Conservation (phyloP, 2,888 invertebrate species). For the Chaitophorus viminalis region DNA sequence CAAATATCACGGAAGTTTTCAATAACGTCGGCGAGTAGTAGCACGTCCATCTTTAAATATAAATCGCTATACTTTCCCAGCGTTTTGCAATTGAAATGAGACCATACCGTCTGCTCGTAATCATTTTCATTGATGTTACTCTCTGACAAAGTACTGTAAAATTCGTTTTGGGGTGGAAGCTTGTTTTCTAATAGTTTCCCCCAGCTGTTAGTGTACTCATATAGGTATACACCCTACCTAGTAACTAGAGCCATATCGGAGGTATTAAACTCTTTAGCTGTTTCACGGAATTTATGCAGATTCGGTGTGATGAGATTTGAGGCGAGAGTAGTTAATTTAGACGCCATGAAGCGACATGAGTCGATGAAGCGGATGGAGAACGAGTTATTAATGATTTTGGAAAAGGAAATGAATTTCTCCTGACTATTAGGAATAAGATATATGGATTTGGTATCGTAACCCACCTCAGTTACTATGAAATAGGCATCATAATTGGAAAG, state of each 20-base stretch:
- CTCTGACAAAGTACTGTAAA: constrained; percentile 65
- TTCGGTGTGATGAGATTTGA: not conserved
- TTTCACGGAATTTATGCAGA: not conserved
- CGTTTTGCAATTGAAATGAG: constrained; percentile 65
- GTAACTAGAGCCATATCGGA: not conserved
- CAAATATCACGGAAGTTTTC: constrained; percentile 66
- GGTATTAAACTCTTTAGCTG: not conserved
- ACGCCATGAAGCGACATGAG: not conserved
- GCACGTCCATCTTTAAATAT: constrained; percentile 67
- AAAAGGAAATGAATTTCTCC: no score
- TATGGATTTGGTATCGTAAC: no score
- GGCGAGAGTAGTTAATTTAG: not conserved
- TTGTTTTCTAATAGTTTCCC: constrained; percentile 59
- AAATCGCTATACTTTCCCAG: constrained; percentile 66
- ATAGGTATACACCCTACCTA: constrained; percentile 64
- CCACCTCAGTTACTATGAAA: no score
- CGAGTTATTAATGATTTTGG: no score
- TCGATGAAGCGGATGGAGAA: no score
- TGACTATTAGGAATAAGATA: no score
- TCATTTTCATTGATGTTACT: constrained; percentile 64
- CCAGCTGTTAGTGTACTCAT: constrained; percentile 64
- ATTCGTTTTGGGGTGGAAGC: constrained; percentile 62
- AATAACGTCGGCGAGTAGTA: constrained; percentile 67
- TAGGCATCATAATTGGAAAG: no score
- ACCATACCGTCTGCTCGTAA: constrained; percentile 67